These are phyloP conservation scores for Thymallus thymallus DNA, from an alignment of 2,113 vertebrate genomes.

Conservation along the genomic window DNA sequence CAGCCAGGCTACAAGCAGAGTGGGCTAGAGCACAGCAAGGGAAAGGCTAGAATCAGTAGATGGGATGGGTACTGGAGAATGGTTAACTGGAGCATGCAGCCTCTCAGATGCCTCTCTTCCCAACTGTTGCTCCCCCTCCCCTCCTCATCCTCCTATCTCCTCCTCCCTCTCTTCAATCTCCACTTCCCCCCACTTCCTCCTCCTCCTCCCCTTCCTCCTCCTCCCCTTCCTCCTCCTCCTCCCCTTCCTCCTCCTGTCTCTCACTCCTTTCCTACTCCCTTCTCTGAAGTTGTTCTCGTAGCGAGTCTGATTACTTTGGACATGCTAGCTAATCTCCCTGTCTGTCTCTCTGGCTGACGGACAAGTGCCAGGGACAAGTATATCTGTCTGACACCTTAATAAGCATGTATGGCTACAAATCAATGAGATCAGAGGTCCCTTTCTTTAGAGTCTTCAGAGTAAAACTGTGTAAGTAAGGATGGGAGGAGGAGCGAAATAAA, in stretches of 20 bases:
- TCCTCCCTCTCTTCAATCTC: constrained; percentile 63
- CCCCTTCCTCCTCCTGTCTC: constrained; percentile 35
- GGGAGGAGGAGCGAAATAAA: not conserved
- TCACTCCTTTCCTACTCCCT: constrained; percentile 26
- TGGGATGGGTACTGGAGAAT: constrained; percentile 46
- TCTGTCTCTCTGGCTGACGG: constrained; percentile 60
- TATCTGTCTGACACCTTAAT: too few species aligned
- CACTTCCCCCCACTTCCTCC: not conserved
- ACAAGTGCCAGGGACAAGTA: constrained; percentile 37
- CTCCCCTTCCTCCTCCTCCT: constrained; percentile 43
- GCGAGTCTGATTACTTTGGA: constrained; percentile 75
- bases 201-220: constrained; percentile 27
- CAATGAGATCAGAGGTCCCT: constrained; percentile 44
- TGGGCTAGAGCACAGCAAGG: constrained; percentile 11
- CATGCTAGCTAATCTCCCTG: constrained; percentile 75
- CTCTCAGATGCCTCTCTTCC: constrained; percentile 56
- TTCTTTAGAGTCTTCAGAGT: constrained; percentile 1
- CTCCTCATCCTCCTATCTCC: constrained; percentile 25
- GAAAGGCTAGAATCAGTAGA: constrained; percentile 20
- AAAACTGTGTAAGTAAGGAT: not conserved
- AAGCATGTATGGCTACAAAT: constrained; percentile 38
- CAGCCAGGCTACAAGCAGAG: not conserved
- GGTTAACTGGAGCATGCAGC: constrained; percentile 61
- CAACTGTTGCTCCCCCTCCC: not conserved
- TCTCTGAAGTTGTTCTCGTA: constrained; percentile 60